phyloP scores from a whole-genome alignment of 2,113 vertebrate genomes.

The Xenus cinereus region DNA sequence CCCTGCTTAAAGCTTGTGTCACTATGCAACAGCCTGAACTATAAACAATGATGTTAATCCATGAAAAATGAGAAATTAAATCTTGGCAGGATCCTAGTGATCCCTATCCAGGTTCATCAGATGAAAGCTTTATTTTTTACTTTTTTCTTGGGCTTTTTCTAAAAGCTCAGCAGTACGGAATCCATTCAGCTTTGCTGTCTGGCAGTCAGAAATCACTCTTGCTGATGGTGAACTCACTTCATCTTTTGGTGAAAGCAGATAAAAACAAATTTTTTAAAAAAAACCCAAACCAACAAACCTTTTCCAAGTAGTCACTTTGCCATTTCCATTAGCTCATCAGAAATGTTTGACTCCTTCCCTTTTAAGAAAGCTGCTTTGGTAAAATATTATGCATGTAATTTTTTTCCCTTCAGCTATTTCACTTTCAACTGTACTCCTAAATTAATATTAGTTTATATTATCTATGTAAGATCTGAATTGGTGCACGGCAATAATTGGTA shows the following conservation, averaged over 20 bases:
- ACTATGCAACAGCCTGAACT: slow-evolving; percentile 33
- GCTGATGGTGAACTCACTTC: background rate
- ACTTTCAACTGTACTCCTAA: background rate
- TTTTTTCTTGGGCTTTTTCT: background rate
- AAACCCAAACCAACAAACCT: background rate
- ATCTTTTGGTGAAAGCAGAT: background rate
- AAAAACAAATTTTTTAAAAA: background rate
- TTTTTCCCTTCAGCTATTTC: background rate
- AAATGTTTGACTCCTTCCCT: background rate
- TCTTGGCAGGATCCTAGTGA: background rate
- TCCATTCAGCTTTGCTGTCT: background rate
- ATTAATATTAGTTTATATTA: background rate
- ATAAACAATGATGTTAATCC: slow-evolving; percentile 42
- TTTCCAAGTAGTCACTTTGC: background rate
- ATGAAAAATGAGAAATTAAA: slow-evolving; percentile 41
- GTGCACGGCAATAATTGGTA: background rate
- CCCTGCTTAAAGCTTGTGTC: background rate
- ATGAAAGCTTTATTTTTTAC: background rate
- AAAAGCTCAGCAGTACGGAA: background rate
- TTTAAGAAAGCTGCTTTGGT: background rate
- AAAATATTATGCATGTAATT: background rate
- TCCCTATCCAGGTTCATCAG: background rate
- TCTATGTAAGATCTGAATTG: background rate
- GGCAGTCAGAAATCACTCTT: background rate
- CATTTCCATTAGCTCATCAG: background rate